phyloP scores from a whole-genome alignment of 2,888 invertebrate genomes.

The Xanthorhoe spadicearia region DNA sequence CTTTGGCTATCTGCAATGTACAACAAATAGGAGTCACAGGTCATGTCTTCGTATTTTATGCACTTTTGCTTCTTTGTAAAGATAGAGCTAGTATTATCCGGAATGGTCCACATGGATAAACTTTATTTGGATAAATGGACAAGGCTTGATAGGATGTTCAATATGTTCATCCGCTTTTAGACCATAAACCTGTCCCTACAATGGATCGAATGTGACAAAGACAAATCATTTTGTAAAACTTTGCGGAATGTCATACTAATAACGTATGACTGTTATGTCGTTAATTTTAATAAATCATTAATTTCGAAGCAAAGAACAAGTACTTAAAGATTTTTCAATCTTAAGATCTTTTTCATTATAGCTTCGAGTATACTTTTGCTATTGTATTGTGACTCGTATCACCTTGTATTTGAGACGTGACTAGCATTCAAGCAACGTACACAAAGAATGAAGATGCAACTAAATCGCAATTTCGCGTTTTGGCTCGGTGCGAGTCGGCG shows the following conservation, averaged over 20 bases:
- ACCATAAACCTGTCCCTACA: not conserved
- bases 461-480: constrained; percentile 66
- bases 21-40: constrained; percentile 40
- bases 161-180: not conserved
- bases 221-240: too few relatives aligned
- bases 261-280: too few relatives aligned
- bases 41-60: not conserved
- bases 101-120: not conserved
- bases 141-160: not conserved
- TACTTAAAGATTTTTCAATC: too few relatives aligned
- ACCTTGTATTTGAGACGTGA: constrained; percentile 52
- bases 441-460: constrained; percentile 56
- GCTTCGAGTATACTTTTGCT: not conserved
- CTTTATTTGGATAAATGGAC: not conserved
- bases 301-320: too few relatives aligned
- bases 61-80: not conserved
- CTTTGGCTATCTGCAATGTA: constrained; percentile 51
- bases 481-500: constrained; percentile 57
- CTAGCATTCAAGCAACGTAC: constrained; percentile 54
- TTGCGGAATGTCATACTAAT: too few relatives aligned
- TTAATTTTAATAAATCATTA: too few relatives aligned
- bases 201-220: not conserved
- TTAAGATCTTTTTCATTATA: too few relatives aligned
- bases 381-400: constrained; percentile 2
- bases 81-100: not conserved